Evolutionary conservation across 2,888 invertebrate species (phyloP), one percentile per base, ranked within the genome.

Genomic region (Scrobipalpa atriplicella): DNA sequence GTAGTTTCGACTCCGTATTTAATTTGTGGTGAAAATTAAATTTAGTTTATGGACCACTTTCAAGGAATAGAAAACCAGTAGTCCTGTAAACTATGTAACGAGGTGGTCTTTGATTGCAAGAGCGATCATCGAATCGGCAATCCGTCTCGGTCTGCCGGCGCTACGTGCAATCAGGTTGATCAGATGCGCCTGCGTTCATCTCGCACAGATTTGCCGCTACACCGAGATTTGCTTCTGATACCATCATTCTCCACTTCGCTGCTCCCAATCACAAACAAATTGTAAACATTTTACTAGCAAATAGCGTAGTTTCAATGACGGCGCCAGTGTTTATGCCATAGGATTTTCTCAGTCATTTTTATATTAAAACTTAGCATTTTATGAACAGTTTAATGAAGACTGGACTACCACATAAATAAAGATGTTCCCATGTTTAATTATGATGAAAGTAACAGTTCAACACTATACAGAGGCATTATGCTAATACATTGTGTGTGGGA

Each of bases 201-300:
- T 80, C 80, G 81, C 80, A 82, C 74, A 75, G 78, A 84, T 86
- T 86, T 86, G 79, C 83, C 83, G 83, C 82, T 82, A 82, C 76
- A 76, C 73, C 70, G 68, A 72, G 73, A 79, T 81, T 75, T 81
- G 73, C 80, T 77, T 80, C 72, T 80, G 76, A 75, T 73, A 72
- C 78, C 73, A 72, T 70, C 71, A 78, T 80, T 81, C 78, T 79
- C 76, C 73, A 76, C 78, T 76, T 76, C 77, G 78, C 74, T 79
- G 75, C 68, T 66, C 72, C 64, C 74, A 74, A 75, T 74, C 71
- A 67, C 71, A 65, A 70, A 68, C 67, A 68, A 66, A 58, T 62
- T 64, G 52, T 36, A n/a, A 51, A 51, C 63, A 52, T 51, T 38
- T n/a, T 54, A 16, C 56, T 39, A 64, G 18, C 18, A 56, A 56